Evolutionary conservation across 1,140 invertebrate species (phyloP).

Genomic region (Agrilus planipennis): DNA sequence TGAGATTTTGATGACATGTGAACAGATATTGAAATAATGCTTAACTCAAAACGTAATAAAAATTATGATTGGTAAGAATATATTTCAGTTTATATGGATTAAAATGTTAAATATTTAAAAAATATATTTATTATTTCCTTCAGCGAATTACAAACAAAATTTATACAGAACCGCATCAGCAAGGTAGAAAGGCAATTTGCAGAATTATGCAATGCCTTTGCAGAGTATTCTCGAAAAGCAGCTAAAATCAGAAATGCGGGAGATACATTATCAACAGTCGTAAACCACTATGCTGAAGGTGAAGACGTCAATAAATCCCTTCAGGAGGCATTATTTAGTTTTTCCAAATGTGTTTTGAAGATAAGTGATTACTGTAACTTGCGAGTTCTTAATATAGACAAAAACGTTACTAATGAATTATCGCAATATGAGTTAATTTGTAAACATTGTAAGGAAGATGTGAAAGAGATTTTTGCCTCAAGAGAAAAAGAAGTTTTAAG

Average conservation of each 20-base stretch:
- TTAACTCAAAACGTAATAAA: conserved; percentile 7
- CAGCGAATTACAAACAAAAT: conserved; percentile 52
- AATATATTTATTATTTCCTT: conserved; percentile 4
- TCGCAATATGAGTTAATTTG: conserved; percentile 59
- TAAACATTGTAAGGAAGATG: conserved; percentile 56
- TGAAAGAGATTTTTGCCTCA: conserved; percentile 55
- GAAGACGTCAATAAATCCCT: conserved; percentile 59
- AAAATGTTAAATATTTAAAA: neutral
- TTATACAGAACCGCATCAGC: conserved; percentile 58
- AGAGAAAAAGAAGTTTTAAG: conserved; percentile 53
- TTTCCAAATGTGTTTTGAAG: conserved; percentile 50
- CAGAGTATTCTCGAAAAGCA: conserved; percentile 52
- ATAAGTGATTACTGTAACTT: conserved; percentile 59
- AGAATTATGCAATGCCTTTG: conserved; percentile 53
- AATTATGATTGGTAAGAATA: conserved; percentile 10
- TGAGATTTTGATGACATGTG: too few relatives aligned
- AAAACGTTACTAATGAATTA: conserved; percentile 51
- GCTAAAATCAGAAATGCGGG: conserved; percentile 56
- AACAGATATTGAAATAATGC: too few relatives aligned
- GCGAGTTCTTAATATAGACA: conserved; percentile 54
- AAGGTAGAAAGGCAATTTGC: conserved; percentile 55
- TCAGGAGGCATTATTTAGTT: conserved; percentile 45
- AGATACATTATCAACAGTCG: conserved; percentile 53
- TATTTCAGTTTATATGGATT: neutral
- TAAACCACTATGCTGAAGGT: conserved; percentile 48